phyloP scores from a whole-genome alignment of 2,888 invertebrate species.

The Philhelius pedissequus region DNA sequence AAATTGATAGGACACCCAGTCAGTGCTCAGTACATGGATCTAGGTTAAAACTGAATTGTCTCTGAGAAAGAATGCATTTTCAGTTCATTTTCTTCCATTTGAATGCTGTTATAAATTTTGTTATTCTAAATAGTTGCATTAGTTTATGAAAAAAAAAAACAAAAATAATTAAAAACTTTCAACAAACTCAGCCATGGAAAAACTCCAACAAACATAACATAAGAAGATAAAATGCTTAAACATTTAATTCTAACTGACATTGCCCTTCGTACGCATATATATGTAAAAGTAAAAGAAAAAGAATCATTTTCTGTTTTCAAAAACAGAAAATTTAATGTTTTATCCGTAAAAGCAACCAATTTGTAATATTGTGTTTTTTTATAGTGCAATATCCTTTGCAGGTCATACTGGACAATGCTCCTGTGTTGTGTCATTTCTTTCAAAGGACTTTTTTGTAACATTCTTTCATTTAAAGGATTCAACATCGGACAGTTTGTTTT shows the following conservation, averaged over 20 bases:
- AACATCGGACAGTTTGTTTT: conserved; percentile 34
- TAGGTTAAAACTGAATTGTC: no score
- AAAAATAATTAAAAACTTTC: background rate
- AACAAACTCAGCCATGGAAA: background rate
- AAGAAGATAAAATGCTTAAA: background rate
- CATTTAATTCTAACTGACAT: background rate
- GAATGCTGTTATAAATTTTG: background rate
- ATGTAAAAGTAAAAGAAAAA: background rate
- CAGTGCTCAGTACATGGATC: no score
- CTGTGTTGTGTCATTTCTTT: conserved; percentile 7
- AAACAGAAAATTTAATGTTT: background rate
- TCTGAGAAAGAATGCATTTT: no score
- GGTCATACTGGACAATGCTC: background rate
- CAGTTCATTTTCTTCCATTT: background rate
- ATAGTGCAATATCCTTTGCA: background rate
- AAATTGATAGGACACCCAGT: no score
- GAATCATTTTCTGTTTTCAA: background rate
- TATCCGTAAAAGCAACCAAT: background rate
- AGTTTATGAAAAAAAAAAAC: background rate
- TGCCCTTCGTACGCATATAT: background rate
- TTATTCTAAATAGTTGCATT: background rate
- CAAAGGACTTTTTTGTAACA: conserved; percentile 18
- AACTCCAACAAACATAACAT: background rate
- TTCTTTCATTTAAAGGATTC: conserved; percentile 17
- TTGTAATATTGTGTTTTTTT: background rate